These are phyloP conservation scores for Hippolais icterina DNA, from an alignment of 2,113 vertebrate genomes.

Conservation along the genomic window DNA sequence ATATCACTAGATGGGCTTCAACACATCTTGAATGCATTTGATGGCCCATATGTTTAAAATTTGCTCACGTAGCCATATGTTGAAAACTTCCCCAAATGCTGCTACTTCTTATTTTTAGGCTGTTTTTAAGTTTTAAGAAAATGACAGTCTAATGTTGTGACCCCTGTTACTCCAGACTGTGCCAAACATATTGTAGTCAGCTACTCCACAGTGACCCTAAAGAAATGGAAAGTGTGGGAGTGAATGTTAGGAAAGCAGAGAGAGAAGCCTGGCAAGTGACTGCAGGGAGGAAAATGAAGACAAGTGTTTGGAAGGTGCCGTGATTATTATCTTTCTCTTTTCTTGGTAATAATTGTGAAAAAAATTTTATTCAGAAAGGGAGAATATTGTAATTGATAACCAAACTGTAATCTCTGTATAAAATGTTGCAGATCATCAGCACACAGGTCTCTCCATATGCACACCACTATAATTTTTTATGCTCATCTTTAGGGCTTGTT, in stretches of 20 bases:
- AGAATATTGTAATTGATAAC: background rate
- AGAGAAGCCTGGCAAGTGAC: background rate
- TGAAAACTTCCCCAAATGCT: constrained; percentile 17
- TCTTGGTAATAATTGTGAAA: background rate
- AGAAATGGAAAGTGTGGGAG: background rate
- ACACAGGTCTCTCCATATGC: background rate
- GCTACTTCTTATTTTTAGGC: background rate
- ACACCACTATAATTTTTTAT: background rate
- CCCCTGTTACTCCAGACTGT: background rate
- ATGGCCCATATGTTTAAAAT: constrained; percentile 29
- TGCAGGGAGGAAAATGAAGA: background rate
- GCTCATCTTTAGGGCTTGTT: background rate
- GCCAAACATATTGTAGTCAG: background rate
- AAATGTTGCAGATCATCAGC: background rate
- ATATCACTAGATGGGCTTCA: background rate
- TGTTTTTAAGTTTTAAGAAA: background rate
- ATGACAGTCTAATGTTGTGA: background rate
- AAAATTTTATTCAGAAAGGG: background rate
- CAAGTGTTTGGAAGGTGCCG: background rate
- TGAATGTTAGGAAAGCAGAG: background rate
- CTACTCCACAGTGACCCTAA: background rate
- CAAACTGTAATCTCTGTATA: background rate
- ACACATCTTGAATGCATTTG: background rate
- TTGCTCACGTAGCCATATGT: constrained; percentile 8
- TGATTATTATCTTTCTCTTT: background rate